Evolutionary conservation across 37 sponge, comb jelly and placozoan species (phyloP), one percentile per base, ranked within the genome.

Genomic region (Oopsacas minuta): DNA sequence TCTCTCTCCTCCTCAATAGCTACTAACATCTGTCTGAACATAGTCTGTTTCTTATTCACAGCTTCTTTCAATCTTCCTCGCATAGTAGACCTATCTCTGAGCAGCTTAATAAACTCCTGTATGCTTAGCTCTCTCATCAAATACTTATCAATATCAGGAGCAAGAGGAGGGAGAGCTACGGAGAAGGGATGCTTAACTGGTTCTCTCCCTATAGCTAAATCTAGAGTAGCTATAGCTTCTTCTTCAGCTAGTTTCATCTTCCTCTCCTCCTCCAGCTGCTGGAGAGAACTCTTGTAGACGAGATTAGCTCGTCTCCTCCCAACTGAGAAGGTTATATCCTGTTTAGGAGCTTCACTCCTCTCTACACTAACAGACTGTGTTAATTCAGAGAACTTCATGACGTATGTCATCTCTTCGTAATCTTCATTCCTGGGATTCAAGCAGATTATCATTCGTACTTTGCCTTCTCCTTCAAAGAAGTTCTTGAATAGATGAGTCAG

Each of bases 311-410:
- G 83, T n/a, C 38, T 82, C 12, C 38, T 5, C 7, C 38, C 83
- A 22, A 82, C 42, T 10, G 84, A 46, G 84, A 42, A 35, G 46
- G 23, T 39, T 15, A 35, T 0, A 38, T 30, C 88, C 35, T 83
- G 88, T 90, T 85, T 89, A 53, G 75, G 82, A n/a, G 61, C 25
- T 42, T 86, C 30, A 34, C 87, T 89, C 35, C 90, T 38, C 30
- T 92, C 91, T 1, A 95, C 91, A 53, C 87, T 86, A 25, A 98
- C 99, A 38, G 95, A 96, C 83, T 98, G 99, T 30, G 99, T 95
- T 83, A 98, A 83, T 86, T 94, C 95, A 38, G 99, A 96, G 87
- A 98, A 98, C 88, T 89, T 91, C 99, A 98, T 98, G 84, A 98
- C 96, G 85, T 98, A 94, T 88, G 93, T 69, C 35, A 84, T 94